These are phyloP conservation scores for Caretta caretta DNA, from an alignment of 2,113 vertebrate species.

Conservation along the genomic window DNA sequence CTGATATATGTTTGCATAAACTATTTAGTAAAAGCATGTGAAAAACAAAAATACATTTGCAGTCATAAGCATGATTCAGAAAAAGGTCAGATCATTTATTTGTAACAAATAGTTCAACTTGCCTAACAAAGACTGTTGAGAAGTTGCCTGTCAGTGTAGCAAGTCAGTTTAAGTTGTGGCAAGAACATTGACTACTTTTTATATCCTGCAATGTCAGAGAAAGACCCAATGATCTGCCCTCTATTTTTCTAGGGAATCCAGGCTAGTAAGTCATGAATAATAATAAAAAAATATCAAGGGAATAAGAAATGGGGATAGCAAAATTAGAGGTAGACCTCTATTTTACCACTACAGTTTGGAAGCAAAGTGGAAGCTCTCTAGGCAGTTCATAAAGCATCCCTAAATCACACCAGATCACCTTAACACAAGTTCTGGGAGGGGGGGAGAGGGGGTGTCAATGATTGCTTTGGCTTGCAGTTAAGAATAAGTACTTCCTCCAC, in stretches of 20 bases:
- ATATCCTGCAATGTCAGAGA: neutral
- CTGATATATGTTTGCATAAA: neutral
- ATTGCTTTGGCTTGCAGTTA: slow-evolving; percentile 57
- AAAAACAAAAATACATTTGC: neutral
- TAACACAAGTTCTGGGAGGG: neutral
- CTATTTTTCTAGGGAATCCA: slow-evolving; percentile 38
- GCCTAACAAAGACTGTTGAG: neutral
- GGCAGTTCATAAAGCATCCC: slow-evolving; percentile 35
- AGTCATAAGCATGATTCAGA: neutral
- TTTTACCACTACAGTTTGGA: slow-evolving; percentile 47
- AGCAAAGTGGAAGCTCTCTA: slow-evolving; percentile 48
- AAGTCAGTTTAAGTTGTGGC: slow-evolving; percentile 17
- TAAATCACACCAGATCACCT: slow-evolving; percentile 10
- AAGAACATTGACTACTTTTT: slow-evolving; percentile 17
- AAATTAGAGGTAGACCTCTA: slow-evolving; percentile 62
- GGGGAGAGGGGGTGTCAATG: neutral
- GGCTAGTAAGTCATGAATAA: slow-evolving; percentile 15
- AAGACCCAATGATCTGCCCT: neutral
- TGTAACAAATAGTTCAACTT: neutral
- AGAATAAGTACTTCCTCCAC: slow-evolving; percentile 40
- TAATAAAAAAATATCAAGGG: neutral
- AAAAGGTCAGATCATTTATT: neutral
- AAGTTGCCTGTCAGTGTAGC: neutral
- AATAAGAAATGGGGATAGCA: slow-evolving; percentile 40
- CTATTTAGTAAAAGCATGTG: neutral